Evolutionary conservation across 2,888 invertebrate genomes (phyloP).

Genomic region (Phytoseiulus persimilis): DNA sequence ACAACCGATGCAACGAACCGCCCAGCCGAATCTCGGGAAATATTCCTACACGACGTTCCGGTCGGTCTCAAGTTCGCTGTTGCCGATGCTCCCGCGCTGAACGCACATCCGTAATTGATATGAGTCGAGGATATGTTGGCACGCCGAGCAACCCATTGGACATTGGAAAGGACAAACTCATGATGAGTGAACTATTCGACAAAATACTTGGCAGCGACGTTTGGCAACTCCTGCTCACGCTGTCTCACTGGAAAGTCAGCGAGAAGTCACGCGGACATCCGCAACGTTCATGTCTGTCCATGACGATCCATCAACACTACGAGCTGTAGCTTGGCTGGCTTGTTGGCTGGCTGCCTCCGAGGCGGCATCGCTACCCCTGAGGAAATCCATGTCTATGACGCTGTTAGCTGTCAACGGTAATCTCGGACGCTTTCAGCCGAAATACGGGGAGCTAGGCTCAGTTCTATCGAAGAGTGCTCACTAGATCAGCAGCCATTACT

Average conservation of each 20-base stretch:
- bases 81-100: not conserved
- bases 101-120: not conserved
- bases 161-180: not conserved
- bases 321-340: not conserved
- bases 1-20: not conserved
- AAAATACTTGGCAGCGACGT: not conserved
- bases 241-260: not conserved
- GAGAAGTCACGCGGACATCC: not conserved
- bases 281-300: not conserved
- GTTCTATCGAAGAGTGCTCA: not conserved
- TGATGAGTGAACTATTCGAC: not conserved
- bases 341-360: not conserved
- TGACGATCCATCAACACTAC: not conserved
- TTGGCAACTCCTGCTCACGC: not conserved
- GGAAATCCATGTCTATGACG: not conserved
- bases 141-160: not conserved
- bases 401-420: not conserved
- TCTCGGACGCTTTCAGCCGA: not conserved
- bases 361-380: not conserved
- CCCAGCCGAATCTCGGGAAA: not conserved
- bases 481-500: conserved; percentile 5
- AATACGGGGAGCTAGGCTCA: not conserved
- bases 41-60: not conserved
- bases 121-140: not conserved
- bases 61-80: not conserved